Evolutionary conservation across 2,113 vertebrate species (phyloP), one percentile per base, ranked within the genome.

Genomic region (Eleginops maclovinus): DNA sequence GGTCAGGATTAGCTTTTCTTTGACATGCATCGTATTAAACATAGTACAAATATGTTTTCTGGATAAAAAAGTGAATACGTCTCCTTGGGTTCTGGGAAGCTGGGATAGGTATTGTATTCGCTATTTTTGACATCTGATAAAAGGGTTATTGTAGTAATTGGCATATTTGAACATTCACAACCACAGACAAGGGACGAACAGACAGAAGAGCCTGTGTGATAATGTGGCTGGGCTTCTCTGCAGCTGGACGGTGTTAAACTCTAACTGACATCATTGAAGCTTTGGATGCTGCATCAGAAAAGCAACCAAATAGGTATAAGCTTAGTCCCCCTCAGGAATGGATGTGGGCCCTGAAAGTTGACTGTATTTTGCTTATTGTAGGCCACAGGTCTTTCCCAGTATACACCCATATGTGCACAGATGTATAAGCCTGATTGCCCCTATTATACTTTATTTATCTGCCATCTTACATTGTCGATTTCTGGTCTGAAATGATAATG

Each of bases 401-500:
- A 31, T 54, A 9, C 28, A 54, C 16, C 12, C 26, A 43, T 53
- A 16, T 50, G 67, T 43, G 61, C 49, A 53, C 5, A 69, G 28
- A 58, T 76, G 6, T 26, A 51, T 44, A 64, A 3, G 53, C 24
- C 49, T 43, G 6, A 12, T 67, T 54, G 4, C 8, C 56, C 21
- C 9, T 26, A 0, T 63, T 62, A 17, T 68, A 43, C 14, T 31
- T 82, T 56, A 72, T 44, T 51, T 49, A 36, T 28, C 31, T 66
- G n/a, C 53, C 14, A 62, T 19, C 15, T 70, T 49, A 10, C 24
- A 51, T 43, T 74, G 14, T 77, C 44, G 24, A 41, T 72, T 49
- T 74, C 22, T 28, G 68, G 41, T 43, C 31, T 62, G 13, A 76
- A 59, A 72, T 14, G 4, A 66, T 76, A 46, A 75, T 22, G 41